Base-by-base conservation (phyloP, 1,140 invertebrate species). In the Hycleus cichorii region DNA sequence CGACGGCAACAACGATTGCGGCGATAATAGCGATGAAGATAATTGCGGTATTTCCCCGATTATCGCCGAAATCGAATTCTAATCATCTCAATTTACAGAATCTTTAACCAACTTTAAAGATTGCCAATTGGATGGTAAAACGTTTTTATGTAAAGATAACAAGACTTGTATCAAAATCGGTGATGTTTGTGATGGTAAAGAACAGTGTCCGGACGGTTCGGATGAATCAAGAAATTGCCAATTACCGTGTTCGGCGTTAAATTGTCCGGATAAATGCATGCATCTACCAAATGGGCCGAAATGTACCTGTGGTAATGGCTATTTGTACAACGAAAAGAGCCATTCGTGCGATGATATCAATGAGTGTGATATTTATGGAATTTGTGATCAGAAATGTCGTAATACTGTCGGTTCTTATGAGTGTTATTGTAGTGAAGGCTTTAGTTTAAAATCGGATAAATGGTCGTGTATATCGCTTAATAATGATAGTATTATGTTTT, bases 381-480 rank as follows among this genome's bases (percentile, higher is more conserved):
- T 80, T 0, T 98, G 95, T 65, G 88, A 89, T 53, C 95, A 98
- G 70, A 71, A 73, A 47, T 98, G 95, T 67, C 72, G 79, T 12
- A 95, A 97, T 69, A 81, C 74, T 0, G 75, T 76, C 0, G 93
- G 93, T 0, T 83, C 82, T 1, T 96, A 85, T 69, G 76, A 74
- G 4, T 98, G 95, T 69, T 76, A 78, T 40, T 97, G 95, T 73
- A 83, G 88, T 24, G 70, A 80, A 0, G 87, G 86, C 0, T 97
- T 91, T 68, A 77, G 76, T 11, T 72, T 86, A 24, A 76, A 84
- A 56, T 44, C 68, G 0, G 85, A 93, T 68, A 80, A 79, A 18
- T 80, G 76, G 46, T 85, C 83, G 0, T 96, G 93, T 70, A 88
- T 86, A 72, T 79, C 77, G 9, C n/a, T 65, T 77, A 79, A 70